These are phyloP conservation scores for Onychostoma macrolepis DNA, from an alignment of 2,113 vertebrate species.

Conservation along the genomic window DNA sequence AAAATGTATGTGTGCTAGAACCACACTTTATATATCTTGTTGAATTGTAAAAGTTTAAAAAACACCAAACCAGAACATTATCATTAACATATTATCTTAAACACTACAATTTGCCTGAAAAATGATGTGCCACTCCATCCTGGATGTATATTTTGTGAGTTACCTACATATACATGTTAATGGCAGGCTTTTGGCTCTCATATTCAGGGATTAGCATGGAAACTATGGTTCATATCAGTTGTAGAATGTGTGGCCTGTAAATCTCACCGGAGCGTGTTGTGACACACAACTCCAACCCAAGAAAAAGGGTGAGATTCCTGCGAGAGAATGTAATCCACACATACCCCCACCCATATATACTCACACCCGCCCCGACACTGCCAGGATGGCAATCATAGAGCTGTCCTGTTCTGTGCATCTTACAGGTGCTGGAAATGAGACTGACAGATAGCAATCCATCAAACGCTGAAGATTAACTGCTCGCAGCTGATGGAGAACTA, in stretches of 20 bases:
- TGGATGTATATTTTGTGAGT: background rate
- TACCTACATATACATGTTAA: background rate
- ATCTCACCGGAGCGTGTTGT: conserved; percentile 56
- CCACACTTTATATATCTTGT: background rate
- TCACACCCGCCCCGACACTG: conserved; percentile 47
- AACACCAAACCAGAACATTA: background rate
- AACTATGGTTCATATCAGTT: conserved; percentile 39
- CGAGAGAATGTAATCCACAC: conserved; percentile 53
- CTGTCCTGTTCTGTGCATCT: conserved; percentile 65
- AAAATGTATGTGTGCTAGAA: background rate
- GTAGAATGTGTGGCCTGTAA: conserved; percentile 39
- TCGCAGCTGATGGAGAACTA: conserved; percentile 67
- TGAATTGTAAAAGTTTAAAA: background rate
- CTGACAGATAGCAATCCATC: conserved; percentile 68
- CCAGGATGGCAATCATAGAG: conserved; percentile 64
- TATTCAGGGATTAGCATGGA: background rate
- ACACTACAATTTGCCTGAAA: background rate
- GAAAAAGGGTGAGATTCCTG: conserved; percentile 59
- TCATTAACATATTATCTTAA: background rate
- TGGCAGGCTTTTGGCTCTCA: background rate
- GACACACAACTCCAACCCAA: conserved; percentile 43
- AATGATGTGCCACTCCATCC: background rate
- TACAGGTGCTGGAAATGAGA: conserved; percentile 67
- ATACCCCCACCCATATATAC: conserved; percentile 28
- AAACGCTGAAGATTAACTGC: conserved; percentile 63